Percentiles rank a stretch among this genome's conserved stretches.
These are phyloP conservation scores for Leptopilina clavipes DNA, from an alignment of 1,140 invertebrate genomes.

Conservation along the genomic window DNA sequence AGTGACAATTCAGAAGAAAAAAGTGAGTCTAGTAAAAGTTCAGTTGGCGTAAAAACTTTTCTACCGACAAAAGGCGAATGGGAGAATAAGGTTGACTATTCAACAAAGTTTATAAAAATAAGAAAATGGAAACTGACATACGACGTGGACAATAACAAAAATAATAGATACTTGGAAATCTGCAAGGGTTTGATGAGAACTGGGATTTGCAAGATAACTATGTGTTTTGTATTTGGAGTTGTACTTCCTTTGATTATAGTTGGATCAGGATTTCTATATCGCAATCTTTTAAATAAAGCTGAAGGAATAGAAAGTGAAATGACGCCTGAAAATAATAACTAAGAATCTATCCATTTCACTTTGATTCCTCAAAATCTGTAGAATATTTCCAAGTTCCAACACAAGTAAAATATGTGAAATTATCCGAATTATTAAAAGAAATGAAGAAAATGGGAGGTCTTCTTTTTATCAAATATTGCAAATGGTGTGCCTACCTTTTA, in stretches of 20 bases:
- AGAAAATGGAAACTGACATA: not conserved
- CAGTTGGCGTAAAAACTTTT: not conserved
- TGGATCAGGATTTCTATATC: conserved; percentile 3
- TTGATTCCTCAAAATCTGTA: not conserved
- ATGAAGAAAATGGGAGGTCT: too few relatives aligned
- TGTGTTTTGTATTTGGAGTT: conserved; percentile 42
- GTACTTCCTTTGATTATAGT: conserved; percentile 45
- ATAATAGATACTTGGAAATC: not conserved
- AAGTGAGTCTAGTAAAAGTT: not conserved
- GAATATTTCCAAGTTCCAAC: not conserved
- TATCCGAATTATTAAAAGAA: not conserved
- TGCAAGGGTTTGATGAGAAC: conserved; percentile 31
- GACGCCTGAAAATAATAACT: not conserved
- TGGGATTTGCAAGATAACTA: conserved; percentile 34
- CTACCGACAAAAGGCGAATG: not conserved
- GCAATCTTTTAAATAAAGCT: not conserved
- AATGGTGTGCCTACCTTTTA: conserved; percentile 61
- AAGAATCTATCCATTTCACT: not conserved
- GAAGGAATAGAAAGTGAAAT: not conserved
- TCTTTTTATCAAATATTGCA: conserved; percentile 41
- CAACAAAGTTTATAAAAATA: not conserved
- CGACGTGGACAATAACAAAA: not conserved
- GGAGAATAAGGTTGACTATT: not conserved
- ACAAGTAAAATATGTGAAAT: not conserved
- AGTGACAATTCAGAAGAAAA: not conserved